phyloP scores from a whole-genome alignment of 2,113 vertebrate species.

The Rhinopomastus cyanomelas region DNA sequence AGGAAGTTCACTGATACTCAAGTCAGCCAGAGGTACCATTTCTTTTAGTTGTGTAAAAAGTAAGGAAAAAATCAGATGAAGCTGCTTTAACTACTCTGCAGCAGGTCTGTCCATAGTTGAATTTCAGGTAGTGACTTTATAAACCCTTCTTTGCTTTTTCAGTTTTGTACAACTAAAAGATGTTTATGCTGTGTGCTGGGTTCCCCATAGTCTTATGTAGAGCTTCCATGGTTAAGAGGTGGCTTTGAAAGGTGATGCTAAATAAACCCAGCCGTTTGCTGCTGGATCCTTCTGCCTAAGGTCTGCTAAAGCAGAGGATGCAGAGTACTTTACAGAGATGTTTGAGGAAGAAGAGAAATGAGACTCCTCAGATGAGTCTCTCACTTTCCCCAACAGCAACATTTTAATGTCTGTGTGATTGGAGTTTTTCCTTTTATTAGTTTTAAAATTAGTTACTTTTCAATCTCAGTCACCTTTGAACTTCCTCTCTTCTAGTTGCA shows the following conservation, averaged over 20 bases:
- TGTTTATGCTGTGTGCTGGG: not conserved
- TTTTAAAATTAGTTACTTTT: constrained; percentile 58
- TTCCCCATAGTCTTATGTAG: not conserved
- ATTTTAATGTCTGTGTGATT: not conserved
- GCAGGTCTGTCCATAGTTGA: not conserved
- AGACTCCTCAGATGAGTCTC: constrained; percentile 4
- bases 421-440: constrained; percentile 41
- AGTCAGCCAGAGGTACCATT: not conserved
- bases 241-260: not conserved
- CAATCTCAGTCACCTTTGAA: constrained; percentile 54
- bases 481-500: constrained; percentile 42
- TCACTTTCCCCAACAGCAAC: constrained; percentile 40
- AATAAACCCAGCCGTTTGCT: not conserved
- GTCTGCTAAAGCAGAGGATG: not conserved
- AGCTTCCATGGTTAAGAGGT: not conserved
- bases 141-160: not conserved
- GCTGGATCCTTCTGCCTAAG: not conserved
- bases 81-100: not conserved
- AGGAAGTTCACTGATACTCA: not conserved
- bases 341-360: constrained; percentile 18
- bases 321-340: not conserved
- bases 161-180: not conserved
- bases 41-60: not conserved
- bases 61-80: not conserved
- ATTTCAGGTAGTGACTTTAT: not conserved